Conservation (phyloP, 1,140 invertebrate species). For the Aphelinus atriplicis region DNA sequence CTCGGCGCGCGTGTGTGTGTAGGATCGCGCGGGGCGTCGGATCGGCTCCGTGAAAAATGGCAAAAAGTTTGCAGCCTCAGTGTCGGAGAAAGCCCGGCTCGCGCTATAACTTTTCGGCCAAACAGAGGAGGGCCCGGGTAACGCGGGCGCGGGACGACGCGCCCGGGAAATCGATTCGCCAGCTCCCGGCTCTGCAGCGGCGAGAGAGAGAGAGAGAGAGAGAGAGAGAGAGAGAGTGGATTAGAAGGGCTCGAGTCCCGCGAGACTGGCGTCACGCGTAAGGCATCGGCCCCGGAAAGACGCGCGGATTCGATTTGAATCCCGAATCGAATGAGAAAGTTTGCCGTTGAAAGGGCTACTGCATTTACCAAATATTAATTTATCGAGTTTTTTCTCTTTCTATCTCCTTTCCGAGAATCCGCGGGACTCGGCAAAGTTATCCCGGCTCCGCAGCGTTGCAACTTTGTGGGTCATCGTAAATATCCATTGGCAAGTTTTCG, state of each 20-base stretch:
- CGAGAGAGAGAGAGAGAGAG: conserved; percentile 41
- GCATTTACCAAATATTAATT: too few species aligned
- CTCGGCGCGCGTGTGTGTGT: too few species aligned
- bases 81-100: too few species aligned
- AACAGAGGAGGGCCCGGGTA: conserved; percentile 28
- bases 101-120: conserved; percentile 40
- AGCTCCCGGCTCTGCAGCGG: conserved; percentile 34
- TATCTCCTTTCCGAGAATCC: too few species aligned
- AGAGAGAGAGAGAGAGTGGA: conserved; percentile 58
- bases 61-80: conserved; percentile 40
- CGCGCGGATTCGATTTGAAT: conserved; percentile 21
- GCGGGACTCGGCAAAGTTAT: too few species aligned
- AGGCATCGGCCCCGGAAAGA: conserved; percentile 65
- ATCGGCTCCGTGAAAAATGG: conserved; percentile 39
- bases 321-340: background rate
- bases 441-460: too few species aligned
- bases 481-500: too few species aligned
- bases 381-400: too few species aligned
- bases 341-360: background rate
- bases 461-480: too few species aligned
- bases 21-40: background rate
- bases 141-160: too few species aligned
- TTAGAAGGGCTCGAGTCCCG: background rate
- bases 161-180: too few species aligned
- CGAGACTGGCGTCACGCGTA: conserved; percentile 38